Evolutionary conservation across 2,888 invertebrate species (phyloP).

Genomic region (Protophormia terraenovae): DNA sequence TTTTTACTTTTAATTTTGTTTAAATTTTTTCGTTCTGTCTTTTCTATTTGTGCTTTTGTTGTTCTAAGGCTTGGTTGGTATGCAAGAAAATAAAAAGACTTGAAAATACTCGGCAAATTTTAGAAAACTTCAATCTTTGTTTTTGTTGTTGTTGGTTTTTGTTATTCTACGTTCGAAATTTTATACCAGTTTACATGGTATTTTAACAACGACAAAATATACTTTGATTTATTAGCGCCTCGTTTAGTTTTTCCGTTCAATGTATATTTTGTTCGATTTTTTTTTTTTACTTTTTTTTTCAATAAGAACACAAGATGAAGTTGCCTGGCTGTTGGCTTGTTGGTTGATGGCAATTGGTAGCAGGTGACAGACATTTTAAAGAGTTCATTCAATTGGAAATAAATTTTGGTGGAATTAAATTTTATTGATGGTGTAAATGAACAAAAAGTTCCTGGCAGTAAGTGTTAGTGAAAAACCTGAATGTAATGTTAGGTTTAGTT

Average conservation of each 20-base stretch:
- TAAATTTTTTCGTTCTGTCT: neutral
- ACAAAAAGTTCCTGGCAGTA: neutral
- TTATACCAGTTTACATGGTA: constrained; percentile 21
- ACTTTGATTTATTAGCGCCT: constrained; percentile 57
- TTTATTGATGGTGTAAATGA: neutral
- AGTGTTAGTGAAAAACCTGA: too few species aligned
- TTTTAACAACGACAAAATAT: constrained; percentile 37
- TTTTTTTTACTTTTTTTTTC: neutral
- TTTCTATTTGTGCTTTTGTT: neutral
- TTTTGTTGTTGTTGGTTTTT: constrained; percentile 1
- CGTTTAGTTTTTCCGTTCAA: constrained; percentile 28
- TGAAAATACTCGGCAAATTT: constrained; percentile 27
- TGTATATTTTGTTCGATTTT: neutral
- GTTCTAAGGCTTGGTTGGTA: neutral
- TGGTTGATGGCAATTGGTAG: neutral
- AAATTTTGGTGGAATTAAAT: neutral
- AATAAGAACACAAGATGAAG: neutral
- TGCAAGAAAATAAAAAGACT: constrained; percentile 6
- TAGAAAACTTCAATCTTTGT: constrained; percentile 13
- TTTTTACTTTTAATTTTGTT: constrained; percentile 22
- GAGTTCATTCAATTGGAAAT: constrained; percentile 3
- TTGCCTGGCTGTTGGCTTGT: neutral
- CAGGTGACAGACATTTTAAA: neutral
- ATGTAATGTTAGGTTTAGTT: too few species aligned
- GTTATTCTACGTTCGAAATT: neutral